Evolutionary conservation across 1,140 invertebrate genomes (phyloP), one percentile per base, ranked within the genome.

Genomic region (Drosophila bifasciata): DNA sequence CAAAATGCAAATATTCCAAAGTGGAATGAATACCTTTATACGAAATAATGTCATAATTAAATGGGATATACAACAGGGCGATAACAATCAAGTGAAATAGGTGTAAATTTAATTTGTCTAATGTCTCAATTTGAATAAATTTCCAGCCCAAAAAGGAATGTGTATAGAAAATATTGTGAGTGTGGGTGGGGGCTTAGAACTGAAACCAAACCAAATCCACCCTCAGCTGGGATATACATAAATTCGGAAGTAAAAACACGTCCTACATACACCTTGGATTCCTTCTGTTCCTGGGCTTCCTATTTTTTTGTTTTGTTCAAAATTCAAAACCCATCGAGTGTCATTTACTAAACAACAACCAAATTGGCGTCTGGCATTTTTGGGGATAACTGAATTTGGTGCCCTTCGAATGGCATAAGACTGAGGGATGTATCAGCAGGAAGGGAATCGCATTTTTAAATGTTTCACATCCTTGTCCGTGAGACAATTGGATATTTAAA

Each of bases 41-140:
- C 43, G 39, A 52, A 36, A 36, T 61, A 84, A 79, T 76, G 63
- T 59, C 67, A 78, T 79, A 86, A 88, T 88, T 86, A 86, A 86
- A 67, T 86, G 81, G 77, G 56, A 57, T 60, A 86, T 68, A 83
- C 78, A 67, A 3, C n/a, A n/a, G 4, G 69, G 66, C 70, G 84
- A 88, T 81, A 90, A 90, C 88, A 90, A 88, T 90, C 86, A 90
- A 80, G 70, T 72, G 83, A 66, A 84, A 80, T 78, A 90, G 79
- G 88, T 90, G 88, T 84, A 90, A 80, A 90, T 90, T 90, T 88
- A 90, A 90, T 90, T 90, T 84, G 88, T 90, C 79, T 90, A 90
- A 90, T 90, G 88, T 90, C 88, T 90, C 83, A 88, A 90, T 90
- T 90, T 90, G 81, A 90, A 90, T 88, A 90, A 86, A 89, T 78